Evolutionary conservation across 2,888 invertebrate species (phyloP).

Genomic region (Notocelia uddmanniana): DNA sequence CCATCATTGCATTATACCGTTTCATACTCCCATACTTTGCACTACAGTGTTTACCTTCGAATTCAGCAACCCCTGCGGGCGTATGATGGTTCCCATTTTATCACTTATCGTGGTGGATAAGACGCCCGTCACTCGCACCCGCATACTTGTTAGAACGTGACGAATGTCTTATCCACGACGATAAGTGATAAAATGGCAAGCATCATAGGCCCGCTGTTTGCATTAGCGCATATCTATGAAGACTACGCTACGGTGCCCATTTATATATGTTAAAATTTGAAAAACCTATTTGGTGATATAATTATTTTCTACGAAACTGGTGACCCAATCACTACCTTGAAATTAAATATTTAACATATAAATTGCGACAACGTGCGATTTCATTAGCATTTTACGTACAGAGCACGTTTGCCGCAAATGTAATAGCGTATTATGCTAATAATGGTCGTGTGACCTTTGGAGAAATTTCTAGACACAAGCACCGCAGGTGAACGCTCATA

Average conservation of each 20-base stretch:
- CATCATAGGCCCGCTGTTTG: too few relatives aligned
- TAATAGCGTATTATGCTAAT: conserved; percentile 39
- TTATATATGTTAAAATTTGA: background rate
- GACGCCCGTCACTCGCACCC: too few relatives aligned
- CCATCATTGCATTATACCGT: background rate
- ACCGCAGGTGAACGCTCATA: background rate
- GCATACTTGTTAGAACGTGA: too few relatives aligned
- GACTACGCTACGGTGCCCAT: too few relatives aligned
- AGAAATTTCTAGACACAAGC: conserved; percentile 29
- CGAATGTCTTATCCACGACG: too few relatives aligned
- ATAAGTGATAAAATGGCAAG: too few relatives aligned
- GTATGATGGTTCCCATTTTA: too few relatives aligned
- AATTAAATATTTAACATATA: conserved; percentile 31
- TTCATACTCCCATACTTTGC: background rate
- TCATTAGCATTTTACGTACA: conserved; percentile 25
- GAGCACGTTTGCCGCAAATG: conserved; percentile 19
- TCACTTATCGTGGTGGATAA: too few relatives aligned
- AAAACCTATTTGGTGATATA: background rate
- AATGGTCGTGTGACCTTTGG: conserved; percentile 28
- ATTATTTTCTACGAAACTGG: conserved; percentile 12
- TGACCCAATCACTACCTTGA: conserved; percentile 10
- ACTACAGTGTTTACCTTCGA: too few relatives aligned
- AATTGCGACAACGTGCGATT: conserved; percentile 11
- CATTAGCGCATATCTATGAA: too few relatives aligned
- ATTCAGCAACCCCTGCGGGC: too few relatives aligned